Evolutionary conservation across 2,797 vertebrate species (phyloP), one percentile per base, ranked within the genome.

Genomic region (Hybognathus amarus): DNA sequence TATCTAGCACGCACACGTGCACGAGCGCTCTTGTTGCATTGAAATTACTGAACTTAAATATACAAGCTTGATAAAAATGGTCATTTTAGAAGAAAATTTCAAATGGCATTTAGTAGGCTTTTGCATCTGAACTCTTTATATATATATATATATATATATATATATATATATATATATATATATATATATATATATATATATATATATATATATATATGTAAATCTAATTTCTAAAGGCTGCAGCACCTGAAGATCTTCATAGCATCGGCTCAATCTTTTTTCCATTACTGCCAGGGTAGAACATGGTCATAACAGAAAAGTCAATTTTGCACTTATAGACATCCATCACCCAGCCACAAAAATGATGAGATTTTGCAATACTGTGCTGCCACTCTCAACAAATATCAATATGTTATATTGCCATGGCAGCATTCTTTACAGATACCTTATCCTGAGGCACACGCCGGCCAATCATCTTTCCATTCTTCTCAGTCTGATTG

Each of bases 391-490:
- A 45, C 59, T 83, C 69, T 73, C 74, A 45, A 71, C 61, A 83
- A 84, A 27, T 77, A 83, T 83, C 73, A 83, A 83, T 80, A 85
- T 67, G 38, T 78, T 77, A 61, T 82, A 76, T 77, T 78, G 50
- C 30, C 50, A 24, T 50, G 24, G 56, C 69, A 36, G 56, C 66
- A 22, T 69, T 63, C 11, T 78, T 78, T 70, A 77, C 40, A 24
- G 66, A 38, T 77, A 24, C 50, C 67, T 61, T 63, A 78, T 78
- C 66, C 67, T 0, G 20, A 69, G 64, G 73, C 27, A 12, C 54
- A 24, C 18, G 9, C n/a, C 8, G 3, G 47, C 63, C 73, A 56
- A 68, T 83, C 61, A 70, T 27, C 40, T 24, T 78, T 20, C 74
- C 38, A 45, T 64, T 67, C 45, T n/a, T 52, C 47, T 45, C 56